phyloP scores from a whole-genome alignment of 2,888 invertebrate genomes.

The Eupithecia tripunctaria region DNA sequence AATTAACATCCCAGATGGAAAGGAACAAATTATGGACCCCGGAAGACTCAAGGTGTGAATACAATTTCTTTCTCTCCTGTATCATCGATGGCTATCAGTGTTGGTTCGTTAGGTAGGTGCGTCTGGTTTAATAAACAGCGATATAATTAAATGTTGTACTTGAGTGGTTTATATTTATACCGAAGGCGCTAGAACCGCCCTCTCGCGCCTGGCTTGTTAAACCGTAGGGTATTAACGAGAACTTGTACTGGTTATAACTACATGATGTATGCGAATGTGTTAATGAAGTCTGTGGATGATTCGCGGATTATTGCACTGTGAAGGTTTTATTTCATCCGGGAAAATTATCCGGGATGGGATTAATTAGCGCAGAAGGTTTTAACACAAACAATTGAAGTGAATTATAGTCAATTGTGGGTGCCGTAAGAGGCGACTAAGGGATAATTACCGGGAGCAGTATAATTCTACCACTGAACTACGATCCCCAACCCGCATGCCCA shows the following conservation, averaged over 20 bases:
- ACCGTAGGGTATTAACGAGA: slow-evolving; percentile 73
- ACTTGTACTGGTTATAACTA: slow-evolving; percentile 45
- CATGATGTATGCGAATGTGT: slow-evolving; percentile 29
- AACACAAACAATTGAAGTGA: no score
- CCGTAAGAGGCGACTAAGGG: no score
- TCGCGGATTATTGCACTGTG: slow-evolving; percentile 11
- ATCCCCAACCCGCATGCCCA: no score
- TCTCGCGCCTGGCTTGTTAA: slow-evolving; percentile 69
- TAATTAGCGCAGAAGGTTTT: no score
- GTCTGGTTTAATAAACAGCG: slow-evolving; percentile 79
- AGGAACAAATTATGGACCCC: slow-evolving; percentile 33
- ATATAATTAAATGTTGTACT: slow-evolving; percentile 83
- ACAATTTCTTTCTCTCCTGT: slow-evolving; percentile 68
- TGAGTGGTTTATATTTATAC: slow-evolving; percentile 83
- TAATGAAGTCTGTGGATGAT: slow-evolving; percentile 21
- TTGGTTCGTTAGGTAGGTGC: slow-evolving; percentile 64
- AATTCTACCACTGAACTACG: no score
- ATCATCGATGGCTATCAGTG: slow-evolving; percentile 69
- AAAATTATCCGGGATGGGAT: background rate
- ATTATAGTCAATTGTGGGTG: background rate
- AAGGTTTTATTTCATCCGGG: slow-evolving; percentile 1
- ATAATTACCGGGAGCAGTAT: no score
- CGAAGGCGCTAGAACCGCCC: slow-evolving; percentile 63
- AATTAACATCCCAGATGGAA: slow-evolving; percentile 13
- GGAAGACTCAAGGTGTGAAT: slow-evolving; percentile 70